A percentile compares a stretch with the other conserved stretches of the same genome.
Conservation (phyloP, 2,113 vertebrate species). For the Sinocyclocheilus anshuiensis region DNA sequence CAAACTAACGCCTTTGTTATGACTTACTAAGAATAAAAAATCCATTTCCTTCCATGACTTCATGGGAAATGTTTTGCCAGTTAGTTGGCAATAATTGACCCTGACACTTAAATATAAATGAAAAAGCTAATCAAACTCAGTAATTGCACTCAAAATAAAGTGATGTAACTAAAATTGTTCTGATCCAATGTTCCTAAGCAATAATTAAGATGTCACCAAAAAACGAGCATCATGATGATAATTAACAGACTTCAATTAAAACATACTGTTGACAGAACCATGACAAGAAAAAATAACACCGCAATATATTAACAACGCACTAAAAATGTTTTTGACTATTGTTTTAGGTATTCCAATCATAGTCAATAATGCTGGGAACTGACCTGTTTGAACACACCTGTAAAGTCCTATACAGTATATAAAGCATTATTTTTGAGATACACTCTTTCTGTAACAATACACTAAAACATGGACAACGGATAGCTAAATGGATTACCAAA, state of each 20-base stretch:
- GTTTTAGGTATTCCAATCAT: too few relatives aligned
- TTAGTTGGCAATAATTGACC: background rate
- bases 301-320: background rate
- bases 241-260: background rate
- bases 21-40: background rate
- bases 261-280: background rate
- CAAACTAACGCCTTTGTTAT: slow-evolving; percentile 7
- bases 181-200: too few relatives aligned
- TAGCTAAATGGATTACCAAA: background rate
- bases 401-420: too few relatives aligned
- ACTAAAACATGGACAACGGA: background rate
- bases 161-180: too few relatives aligned
- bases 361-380: too few relatives aligned
- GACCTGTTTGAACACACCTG: too few relatives aligned
- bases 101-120: background rate
- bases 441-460: background rate
- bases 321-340: background rate
- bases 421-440: too few relatives aligned
- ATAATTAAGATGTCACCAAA: too few relatives aligned
- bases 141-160: background rate
- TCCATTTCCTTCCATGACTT: background rate
- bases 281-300: background rate
- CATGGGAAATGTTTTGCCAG: background rate
- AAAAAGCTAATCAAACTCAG: background rate
- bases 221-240: background rate